These are phyloP conservation scores for Casuarius casuarius DNA, from an alignment of 2,113 vertebrate species.

Conservation along the genomic window DNA sequence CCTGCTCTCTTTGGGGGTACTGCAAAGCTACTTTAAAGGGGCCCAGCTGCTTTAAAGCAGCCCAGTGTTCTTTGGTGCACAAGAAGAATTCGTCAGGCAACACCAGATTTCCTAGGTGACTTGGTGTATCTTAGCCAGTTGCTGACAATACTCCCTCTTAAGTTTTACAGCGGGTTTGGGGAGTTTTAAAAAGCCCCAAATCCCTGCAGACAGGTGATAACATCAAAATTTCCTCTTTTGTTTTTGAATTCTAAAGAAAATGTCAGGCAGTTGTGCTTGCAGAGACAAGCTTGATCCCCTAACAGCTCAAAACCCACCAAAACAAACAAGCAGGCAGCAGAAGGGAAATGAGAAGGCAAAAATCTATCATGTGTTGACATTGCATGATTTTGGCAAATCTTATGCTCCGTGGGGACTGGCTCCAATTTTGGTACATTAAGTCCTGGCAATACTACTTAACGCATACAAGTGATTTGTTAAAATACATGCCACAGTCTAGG, in stretches of 20 bases:
- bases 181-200: background rate
- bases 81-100: background rate
- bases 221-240: background rate
- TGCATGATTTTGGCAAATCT: background rate
- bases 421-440: background rate
- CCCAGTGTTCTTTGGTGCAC: background rate
- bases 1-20: background rate
- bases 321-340: conserved; percentile 18
- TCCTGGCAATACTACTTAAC: background rate
- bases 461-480: background rate
- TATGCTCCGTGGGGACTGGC: background rate
- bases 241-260: background rate
- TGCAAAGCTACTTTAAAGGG: background rate
- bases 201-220: background rate
- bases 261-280: background rate
- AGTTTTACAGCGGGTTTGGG: background rate
- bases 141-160: background rate
- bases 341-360: conserved; percentile 14
- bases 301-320: background rate
- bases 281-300: background rate
- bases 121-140: background rate
- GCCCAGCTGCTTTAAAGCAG: background rate
- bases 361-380: background rate
- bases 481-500: background rate
- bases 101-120: background rate